Conservation (phyloP, 1,140 invertebrate genomes). For the Chironomus striatipennis region DNA sequence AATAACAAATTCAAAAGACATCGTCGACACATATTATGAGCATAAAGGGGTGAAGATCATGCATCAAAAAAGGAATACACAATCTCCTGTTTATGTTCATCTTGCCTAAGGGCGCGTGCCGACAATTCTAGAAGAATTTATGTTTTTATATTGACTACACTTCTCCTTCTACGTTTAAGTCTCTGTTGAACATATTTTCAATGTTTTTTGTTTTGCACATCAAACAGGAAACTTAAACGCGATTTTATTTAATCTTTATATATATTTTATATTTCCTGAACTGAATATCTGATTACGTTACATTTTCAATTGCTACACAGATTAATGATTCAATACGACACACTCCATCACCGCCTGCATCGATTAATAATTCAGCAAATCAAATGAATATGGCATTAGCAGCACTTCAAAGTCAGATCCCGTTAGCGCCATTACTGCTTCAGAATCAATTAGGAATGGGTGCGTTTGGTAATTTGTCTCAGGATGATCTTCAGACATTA, state of each 20-base stretch:
- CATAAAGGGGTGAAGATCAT: constrained; percentile 13
- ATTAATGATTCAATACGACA: constrained; percentile 1
- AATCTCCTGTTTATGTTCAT: constrained; percentile 3
- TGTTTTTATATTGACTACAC: background rate
- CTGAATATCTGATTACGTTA: background rate
- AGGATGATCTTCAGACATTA: constrained; percentile 30
- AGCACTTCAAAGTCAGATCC: constrained; percentile 28
- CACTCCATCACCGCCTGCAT: background rate
- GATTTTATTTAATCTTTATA: constrained; percentile 16
- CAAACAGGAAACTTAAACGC: constrained; percentile 10
- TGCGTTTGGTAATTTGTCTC: constrained; percentile 28
- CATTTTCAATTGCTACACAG: background rate
- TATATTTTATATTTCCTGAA: background rate
- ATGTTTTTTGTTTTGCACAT: background rate
- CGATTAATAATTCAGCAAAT: constrained; percentile 10
- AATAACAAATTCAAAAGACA: background rate
- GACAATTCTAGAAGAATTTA: background rate
- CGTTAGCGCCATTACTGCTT: constrained; percentile 26
- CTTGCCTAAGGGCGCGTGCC: constrained; percentile 20
- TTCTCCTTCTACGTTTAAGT: no score
- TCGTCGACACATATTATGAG: no score
- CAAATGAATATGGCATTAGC: constrained; percentile 27
- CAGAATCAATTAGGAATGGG: constrained; percentile 30
- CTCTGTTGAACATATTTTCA: no score
- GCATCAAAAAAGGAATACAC: background rate